Evolutionary conservation across 2,113 vertebrate genomes (phyloP).

Genomic region (Lampris incognitus): DNA sequence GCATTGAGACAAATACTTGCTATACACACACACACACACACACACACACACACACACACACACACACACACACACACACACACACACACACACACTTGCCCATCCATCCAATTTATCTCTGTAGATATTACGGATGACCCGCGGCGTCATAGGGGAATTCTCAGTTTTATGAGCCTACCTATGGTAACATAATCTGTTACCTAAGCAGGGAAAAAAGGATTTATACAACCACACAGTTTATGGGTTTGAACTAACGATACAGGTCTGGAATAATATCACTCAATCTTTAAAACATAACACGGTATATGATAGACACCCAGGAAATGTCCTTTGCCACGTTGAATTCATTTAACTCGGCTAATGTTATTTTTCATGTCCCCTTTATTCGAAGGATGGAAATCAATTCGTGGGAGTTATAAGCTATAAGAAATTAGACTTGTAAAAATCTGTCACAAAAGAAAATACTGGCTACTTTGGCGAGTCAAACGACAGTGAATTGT

Average conservation of each 20-base stretch:
- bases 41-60: conserved; percentile 1
- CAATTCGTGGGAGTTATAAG: too few species aligned
- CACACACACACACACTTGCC: conserved; percentile 9
- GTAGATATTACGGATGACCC: conserved; percentile 42
- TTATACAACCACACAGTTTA: conserved; percentile 30
- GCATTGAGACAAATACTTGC: too few species aligned
- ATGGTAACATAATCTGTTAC: conserved; percentile 53
- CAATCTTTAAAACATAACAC: conserved; percentile 55
- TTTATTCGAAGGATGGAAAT: too few species aligned
- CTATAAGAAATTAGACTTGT: not conserved
- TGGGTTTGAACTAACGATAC: conserved; percentile 11
- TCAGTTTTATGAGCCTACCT: conserved; percentile 37
- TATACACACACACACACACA: conserved; percentile 35
- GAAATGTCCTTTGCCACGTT: not conserved
- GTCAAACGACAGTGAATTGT: too few species aligned
- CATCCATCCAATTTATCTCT: conserved; percentile 46
- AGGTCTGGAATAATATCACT: conserved; percentile 70
- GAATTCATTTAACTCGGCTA: not conserved
- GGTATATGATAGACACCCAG: not conserved
- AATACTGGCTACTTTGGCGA: too few species aligned
- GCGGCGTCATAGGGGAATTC: conserved; percentile 55
- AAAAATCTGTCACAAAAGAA: not conserved
- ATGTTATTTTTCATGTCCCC: too few species aligned
- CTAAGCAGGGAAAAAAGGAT: conserved; percentile 19
- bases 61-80: conserved; percentile 32